Percentiles rank a stretch among this genome's conserved stretches.
phyloP scores from a whole-genome alignment of 2,113 vertebrate species.

The Pterophyllum scalare region DNA sequence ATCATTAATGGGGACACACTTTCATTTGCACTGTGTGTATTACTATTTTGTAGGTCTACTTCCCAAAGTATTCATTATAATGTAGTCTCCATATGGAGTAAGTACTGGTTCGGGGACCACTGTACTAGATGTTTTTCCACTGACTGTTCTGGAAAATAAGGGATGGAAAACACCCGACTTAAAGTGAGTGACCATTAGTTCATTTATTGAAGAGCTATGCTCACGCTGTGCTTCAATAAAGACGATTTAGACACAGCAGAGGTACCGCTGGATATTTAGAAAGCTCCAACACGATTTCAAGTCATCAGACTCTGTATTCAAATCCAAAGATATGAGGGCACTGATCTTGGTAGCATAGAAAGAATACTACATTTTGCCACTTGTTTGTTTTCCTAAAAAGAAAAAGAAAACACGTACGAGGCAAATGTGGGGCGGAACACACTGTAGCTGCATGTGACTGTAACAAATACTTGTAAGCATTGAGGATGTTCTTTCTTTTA shows the following conservation, averaged over 20 bases:
- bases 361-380: no score
- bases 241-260: neutral
- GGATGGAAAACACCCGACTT: neutral
- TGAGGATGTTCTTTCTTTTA: neutral
- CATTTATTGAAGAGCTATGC: neutral
- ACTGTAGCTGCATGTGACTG: neutral
- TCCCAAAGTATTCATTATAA: neutral
- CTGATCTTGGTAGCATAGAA: no score
- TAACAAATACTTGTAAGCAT: neutral
- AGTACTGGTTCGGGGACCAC: neutral
- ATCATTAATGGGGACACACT: neutral
- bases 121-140: neutral
- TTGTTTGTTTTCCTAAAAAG: no score
- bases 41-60: neutral
- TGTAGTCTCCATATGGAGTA: no score
- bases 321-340: no score
- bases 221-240: no score
- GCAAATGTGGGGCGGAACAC: neutral
- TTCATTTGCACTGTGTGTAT: neutral
- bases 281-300: no score
- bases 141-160: neutral
- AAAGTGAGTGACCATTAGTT: neutral
- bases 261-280: neutral
- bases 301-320: no score
- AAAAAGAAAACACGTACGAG: no score